These are phyloP conservation scores for Orthosia gracilis DNA, from an alignment of 2,888 invertebrate genomes.

Conservation along the genomic window DNA sequence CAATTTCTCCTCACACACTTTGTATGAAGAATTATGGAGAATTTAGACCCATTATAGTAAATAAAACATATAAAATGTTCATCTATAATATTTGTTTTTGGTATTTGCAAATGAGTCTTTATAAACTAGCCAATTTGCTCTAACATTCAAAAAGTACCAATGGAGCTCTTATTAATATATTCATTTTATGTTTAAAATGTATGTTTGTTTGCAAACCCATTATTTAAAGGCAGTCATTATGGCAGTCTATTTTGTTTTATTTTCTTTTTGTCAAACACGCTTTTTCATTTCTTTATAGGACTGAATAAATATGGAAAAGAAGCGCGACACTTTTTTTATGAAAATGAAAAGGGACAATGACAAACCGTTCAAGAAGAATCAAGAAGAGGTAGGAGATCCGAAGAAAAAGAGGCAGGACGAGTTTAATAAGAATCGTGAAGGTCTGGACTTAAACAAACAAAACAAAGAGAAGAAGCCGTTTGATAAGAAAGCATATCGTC, in stretches of 20 bases:
- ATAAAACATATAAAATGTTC: background rate
- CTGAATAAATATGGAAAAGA: constrained; percentile 83
- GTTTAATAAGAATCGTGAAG: constrained; percentile 77
- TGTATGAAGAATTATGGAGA: too few species aligned
- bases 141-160: background rate
- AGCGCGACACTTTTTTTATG: constrained; percentile 82
- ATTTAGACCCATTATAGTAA: background rate
- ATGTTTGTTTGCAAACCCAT: constrained; percentile 13
- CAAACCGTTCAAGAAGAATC: constrained; percentile 46
- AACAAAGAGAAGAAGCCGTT: constrained; percentile 90
- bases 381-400: constrained; percentile 51
- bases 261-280: constrained; percentile 84
- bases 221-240: constrained; percentile 53
- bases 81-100: background rate
- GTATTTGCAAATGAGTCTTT: background rate
- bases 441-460: constrained; percentile 60
- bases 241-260: constrained; percentile 63
- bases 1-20: background rate
- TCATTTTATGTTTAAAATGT: constrained; percentile 1
- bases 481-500: constrained; percentile 93
- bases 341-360: constrained; percentile 72
- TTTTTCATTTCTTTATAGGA: constrained; percentile 89
- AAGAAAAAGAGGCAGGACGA: constrained; percentile 75
- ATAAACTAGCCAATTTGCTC: background rate
- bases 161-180: background rate